Evolutionary conservation across 2,888 invertebrate species (phyloP), one percentile per base, ranked within the genome.

Genomic region (Lymantria monacha): DNA sequence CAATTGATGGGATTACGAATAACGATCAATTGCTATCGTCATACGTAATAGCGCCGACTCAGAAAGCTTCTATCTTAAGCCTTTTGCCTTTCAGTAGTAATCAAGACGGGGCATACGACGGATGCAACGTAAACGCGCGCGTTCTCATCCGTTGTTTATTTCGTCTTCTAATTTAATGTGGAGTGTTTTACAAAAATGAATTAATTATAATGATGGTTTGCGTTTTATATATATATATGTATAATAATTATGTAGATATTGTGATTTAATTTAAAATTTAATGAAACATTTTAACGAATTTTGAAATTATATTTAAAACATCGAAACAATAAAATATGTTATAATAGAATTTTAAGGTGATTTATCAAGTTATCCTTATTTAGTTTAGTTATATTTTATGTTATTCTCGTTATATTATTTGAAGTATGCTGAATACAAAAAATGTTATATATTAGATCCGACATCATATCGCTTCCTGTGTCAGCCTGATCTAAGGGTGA

Each of bases 51-150:
- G 36, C 38, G 55, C 51, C 45, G 48, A 46, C 55, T 49, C 61
- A 36, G 50, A 69, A 70, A 68, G 72, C 72, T 72, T 42, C n/a
- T 14, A 14, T 14, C 1, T 63, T 46, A 55, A 58, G 58, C 58
- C 33, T 8, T 33, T 67, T 65, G 22, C 53, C 55, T 65, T 60
- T 67, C 66, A 72, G 74, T 73, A 55, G 63, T 63, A 47, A 64
- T 57, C 67, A 71, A 69, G 68, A 45, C 69, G 63, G 59, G 59
- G 55, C 47, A 44, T 48, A 51, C 59, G 61, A 59, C 61, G 61
- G 63, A 61, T 66, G 48, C 14, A 48, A 59, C 63, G 59, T 40
- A 48, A 57, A 61, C 69, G 63, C 58, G 64, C 61, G 63, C 54
- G 58, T 52, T 57, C 49, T 50, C 60, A 61, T 66, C 56, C 64